Base-by-base conservation (phyloP, 2,797 vertebrate genomes). In the Halcyon smyrnensis region DNA sequence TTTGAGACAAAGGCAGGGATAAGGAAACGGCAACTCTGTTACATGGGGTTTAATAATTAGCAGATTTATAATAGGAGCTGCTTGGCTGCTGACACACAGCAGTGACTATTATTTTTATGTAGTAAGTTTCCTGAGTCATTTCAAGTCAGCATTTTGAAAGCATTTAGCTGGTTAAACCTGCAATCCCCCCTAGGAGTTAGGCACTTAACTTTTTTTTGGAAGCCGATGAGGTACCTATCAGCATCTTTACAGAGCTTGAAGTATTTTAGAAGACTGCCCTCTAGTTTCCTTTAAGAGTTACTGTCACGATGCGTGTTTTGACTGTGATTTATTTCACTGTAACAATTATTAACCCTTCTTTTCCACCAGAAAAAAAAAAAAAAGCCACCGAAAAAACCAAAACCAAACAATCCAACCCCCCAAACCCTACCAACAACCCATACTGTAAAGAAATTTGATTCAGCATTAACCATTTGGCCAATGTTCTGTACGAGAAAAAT, bases 241-340 rank as follows among this genome's bases (percentile, higher is more conserved):
- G 59, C 60, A 39, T n/a, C 53, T 83, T 84, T 57, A n/a, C 28
- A 54, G 85, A 74, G 77, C 68, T 23, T 51, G 1, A 92, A 97
- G 48, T 80, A 64, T 62, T 92, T 97, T 96, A 93, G 76, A 93
- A 97, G 94, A 21, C 91, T 96, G 95, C 93, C 95, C 93, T 95
- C 96, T 96, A 91, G 91, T 91, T 94, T 91, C 57, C 45, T 23
- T 32, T 27, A 83, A 43, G 70, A 63, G 91, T 83, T 87, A 97
- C 71, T 90, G 86, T 83, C 84, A 83, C 6, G 1, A 28, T 18
- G 2, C 2, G 15, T 18, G 15, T 60, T 83, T 67, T 64, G 18
- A 36, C 24, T 32, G 32, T 15, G 56, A 60, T 82, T 70, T 86
- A 8, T 67, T 45, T 82, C 74, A 15, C 10, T 68, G 12, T n/a